Percentiles rank a stretch among this genome's conserved stretches.
These are phyloP conservation scores for Latrodectus geometricus DNA, from an alignment of 1,140 invertebrate species.

Conservation along the genomic window DNA sequence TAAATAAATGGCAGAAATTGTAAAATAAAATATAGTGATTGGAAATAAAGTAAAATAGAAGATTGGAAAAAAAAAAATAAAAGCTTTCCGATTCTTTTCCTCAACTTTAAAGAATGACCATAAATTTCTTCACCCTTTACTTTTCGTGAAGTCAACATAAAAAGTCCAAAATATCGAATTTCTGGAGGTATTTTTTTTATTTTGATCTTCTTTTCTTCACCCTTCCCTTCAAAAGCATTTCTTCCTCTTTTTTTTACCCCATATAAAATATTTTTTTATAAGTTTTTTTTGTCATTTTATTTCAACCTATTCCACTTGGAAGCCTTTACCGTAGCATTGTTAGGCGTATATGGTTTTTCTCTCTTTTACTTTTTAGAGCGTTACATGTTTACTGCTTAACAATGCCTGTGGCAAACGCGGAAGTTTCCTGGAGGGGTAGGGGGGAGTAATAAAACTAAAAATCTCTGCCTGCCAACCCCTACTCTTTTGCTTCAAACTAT, in stretches of 20 bases:
- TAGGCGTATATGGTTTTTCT: conserved; percentile 35
- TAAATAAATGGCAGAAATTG: background rate
- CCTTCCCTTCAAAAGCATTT: background rate
- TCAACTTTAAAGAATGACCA: conserved; percentile 57
- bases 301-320: conserved; percentile 10
- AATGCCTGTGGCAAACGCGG: conserved; percentile 28
- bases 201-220: background rate
- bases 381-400: conserved; percentile 48
- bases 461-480: conserved; percentile 9
- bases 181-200: background rate
- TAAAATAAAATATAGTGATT: conserved; percentile 24
- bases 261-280: too few relatives aligned
- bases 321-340: conserved; percentile 41
- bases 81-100: conserved; percentile 32
- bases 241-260: background rate
- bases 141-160: conserved; percentile 48
- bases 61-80: conserved; percentile 1
- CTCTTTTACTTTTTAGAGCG: conserved; percentile 2
- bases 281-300: conserved; percentile 53
- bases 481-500: background rate
- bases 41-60: conserved; percentile 25
- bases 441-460: conserved; percentile 4
- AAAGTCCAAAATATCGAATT: conserved; percentile 57
- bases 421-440: conserved; percentile 7
- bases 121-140: conserved; percentile 46